phyloP scores from a whole-genome alignment of 2,888 invertebrate genomes.

The Dilophus febrilis region DNA sequence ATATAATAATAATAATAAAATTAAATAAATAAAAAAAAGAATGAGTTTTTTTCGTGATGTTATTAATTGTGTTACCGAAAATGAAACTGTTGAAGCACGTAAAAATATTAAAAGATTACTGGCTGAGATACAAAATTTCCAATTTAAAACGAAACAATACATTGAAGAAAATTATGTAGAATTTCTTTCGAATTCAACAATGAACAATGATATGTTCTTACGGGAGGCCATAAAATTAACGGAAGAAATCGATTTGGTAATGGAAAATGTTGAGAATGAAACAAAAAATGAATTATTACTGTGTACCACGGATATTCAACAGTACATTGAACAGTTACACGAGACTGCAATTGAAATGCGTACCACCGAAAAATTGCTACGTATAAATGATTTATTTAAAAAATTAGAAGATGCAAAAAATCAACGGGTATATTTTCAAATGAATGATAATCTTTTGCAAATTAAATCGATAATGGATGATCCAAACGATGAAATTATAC shows the following conservation, averaged over 20 bases:
- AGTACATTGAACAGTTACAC: slow-evolving; percentile 35
- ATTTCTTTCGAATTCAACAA: slow-evolving; percentile 23
- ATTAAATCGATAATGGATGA: slow-evolving; percentile 20
- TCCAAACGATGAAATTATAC: slow-evolving; percentile 20
- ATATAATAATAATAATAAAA: too few species aligned
- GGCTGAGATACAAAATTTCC: slow-evolving; percentile 22
- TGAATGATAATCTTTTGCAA: slow-evolving; percentile 21
- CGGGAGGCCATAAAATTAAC: slow-evolving; percentile 21
- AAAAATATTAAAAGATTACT: slow-evolving; percentile 20
- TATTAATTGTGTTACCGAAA: slow-evolving; percentile 12
- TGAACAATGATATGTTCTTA: slow-evolving; percentile 22
- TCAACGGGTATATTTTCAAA: slow-evolving; percentile 21
- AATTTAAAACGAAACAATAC: slow-evolving; percentile 23
- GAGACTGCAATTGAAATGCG: slow-evolving; percentile 38
- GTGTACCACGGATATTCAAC: slow-evolving; percentile 41
- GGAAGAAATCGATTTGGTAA: slow-evolving; percentile 19
- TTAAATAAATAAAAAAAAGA: too few species aligned
- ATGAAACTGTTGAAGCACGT: slow-evolving; percentile 16
- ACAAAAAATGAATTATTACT: slow-evolving; percentile 42
- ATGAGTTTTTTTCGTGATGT: slow-evolving; percentile 14
- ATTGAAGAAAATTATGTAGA: slow-evolving; percentile 27
- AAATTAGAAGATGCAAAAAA: slow-evolving; percentile 24
- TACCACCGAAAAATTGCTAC: slow-evolving; percentile 23
- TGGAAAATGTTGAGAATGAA: slow-evolving; percentile 36
- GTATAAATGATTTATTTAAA: slow-evolving; percentile 33